Evolutionary conservation across 2,797 vertebrate genomes (phyloP), one percentile per base, ranked within the genome.

Genomic region (Sylvia borin): DNA sequence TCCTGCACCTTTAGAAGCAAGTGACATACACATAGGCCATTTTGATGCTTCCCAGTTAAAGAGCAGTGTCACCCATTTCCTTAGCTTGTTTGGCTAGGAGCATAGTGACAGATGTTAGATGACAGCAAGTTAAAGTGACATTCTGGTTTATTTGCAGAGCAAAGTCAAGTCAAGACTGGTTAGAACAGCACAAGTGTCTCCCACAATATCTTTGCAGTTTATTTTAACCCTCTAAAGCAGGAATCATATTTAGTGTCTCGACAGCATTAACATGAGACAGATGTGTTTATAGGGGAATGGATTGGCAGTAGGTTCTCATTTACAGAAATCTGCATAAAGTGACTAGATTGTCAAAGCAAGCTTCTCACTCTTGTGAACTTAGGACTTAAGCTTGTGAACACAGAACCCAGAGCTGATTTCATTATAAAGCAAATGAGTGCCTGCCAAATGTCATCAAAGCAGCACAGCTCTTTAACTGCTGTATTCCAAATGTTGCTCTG

Each of bases 81-180:
- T 76, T 32, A 26, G 88, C 90, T 93, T 95, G 80, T 95, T 89
- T 95, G 92, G 55, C 53, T 83, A 93, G 77, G 58, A 88, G n/a
- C 60, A 11, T 71, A 73, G 83, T 93, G 94, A 86, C 74, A 93
- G 88, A 64, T 89, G 85, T 66, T 90, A 88, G 71, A 83, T 90
- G 90, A 95, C 94, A 93, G 90, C 40, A 13, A 95, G 80, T 92
- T 95, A 93, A 95, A 91, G 67, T 92, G 93, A 91, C 90, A 47
- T 89, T 76, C 83, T 87, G 77, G 77, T 94, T 95, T 95, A 94
- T 96, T 94, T 95, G 86, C 71, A 85, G 85, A 94, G 58, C 38
- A 82, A 90, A 94, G 90, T 91, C 83, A 68, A 90, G 88, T 95
- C 96, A 94, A 90, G 88, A 79, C 70, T 88, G 60, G 85, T 95